Evolutionary conservation across 1,140 invertebrate genomes (phyloP).

Genomic region (Stenopsyche tienmushanensis): DNA sequence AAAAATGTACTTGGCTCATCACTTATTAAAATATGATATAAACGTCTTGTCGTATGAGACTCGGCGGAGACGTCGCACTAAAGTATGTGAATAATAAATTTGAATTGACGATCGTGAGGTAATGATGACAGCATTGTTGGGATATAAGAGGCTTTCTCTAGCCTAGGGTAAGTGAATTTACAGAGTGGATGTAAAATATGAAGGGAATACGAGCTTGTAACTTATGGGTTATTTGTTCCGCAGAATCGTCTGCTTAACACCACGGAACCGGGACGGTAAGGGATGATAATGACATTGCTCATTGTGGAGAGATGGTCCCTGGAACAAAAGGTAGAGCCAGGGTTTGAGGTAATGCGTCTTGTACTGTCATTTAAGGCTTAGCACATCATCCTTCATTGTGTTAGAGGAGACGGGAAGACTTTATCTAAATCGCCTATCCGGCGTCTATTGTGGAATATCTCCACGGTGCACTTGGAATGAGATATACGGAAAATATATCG

Average conservation of each 20-base stretch:
- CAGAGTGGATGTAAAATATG: slow-evolving; percentile 19
- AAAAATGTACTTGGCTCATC: too few species aligned
- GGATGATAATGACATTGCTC: slow-evolving; percentile 27
- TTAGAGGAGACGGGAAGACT: slow-evolving; percentile 1
- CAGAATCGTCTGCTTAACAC: slow-evolving; percentile 18
- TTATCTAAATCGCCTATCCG: slow-evolving; percentile 15
- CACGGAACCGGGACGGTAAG: slow-evolving; percentile 8
- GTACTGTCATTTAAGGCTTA: slow-evolving; percentile 30
- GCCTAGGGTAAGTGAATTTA: neutral
- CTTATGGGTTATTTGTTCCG: slow-evolving; percentile 30
- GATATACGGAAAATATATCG: too few species aligned
- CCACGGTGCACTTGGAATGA: neutral
- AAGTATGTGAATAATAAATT: too few species aligned
- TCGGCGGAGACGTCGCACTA: too few species aligned
- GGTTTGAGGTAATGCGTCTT: slow-evolving; percentile 23
- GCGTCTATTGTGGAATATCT: neutral
- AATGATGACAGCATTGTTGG: too few species aligned
- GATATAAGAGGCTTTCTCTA: too few species aligned
- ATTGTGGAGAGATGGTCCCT: slow-evolving; percentile 17
- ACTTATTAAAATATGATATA: too few species aligned
- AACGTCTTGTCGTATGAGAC: too few species aligned
- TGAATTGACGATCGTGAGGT: too few species aligned
- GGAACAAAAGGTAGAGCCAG: slow-evolving; percentile 17
- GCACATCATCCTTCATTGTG: slow-evolving; percentile 28
- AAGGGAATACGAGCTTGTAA: slow-evolving; percentile 8